A percentile compares a stretch with the other conserved stretches of the same genome.
Evolutionary conservation across 2,113 vertebrate species (phyloP).

Genomic region (Suncus etruscus): DNA sequence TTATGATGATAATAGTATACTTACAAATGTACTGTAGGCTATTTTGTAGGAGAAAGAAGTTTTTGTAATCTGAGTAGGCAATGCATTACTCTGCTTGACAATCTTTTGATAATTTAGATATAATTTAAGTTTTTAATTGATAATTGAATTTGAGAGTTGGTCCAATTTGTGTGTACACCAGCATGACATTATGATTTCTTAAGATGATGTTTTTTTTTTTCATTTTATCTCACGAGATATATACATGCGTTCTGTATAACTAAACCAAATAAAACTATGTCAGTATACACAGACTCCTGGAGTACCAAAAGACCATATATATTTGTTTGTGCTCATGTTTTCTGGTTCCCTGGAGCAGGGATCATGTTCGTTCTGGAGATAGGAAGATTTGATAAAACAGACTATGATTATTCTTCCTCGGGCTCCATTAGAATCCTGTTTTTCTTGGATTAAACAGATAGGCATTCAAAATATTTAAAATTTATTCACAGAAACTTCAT

Average conservation of each 20-base stretch:
- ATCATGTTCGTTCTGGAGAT: neutral
- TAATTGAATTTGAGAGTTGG: slow-evolving; percentile 32
- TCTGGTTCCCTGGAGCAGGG: neutral
- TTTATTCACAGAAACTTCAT: neutral
- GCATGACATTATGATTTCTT: neutral
- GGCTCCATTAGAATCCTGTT: neutral
- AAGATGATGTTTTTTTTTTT: neutral
- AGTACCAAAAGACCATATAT: neutral
- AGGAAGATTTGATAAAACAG: neutral
- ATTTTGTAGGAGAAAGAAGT: slow-evolving; percentile 68
- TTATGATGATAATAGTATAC: slow-evolving; percentile 72
- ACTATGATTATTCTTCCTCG: neutral
- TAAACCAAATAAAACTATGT: slow-evolving; percentile 18
- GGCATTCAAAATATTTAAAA: neutral
- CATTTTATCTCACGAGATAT: neutral
- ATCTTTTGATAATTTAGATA: slow-evolving; percentile 51
- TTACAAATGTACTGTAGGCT: slow-evolving; percentile 60
- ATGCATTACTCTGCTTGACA: slow-evolving; percentile 13
- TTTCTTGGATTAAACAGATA: neutral
- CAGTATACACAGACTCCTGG: neutral
- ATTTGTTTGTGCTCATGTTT: neutral
- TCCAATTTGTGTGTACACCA: neutral
- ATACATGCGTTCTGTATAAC: neutral
- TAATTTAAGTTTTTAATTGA: slow-evolving; percentile 12
- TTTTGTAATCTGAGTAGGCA: slow-evolving; percentile 61